A percentile compares a stretch with the other conserved stretches of the same genome.
Conservation (phyloP, 2,888 invertebrate species). For the Dysmachus trigonus region DNA sequence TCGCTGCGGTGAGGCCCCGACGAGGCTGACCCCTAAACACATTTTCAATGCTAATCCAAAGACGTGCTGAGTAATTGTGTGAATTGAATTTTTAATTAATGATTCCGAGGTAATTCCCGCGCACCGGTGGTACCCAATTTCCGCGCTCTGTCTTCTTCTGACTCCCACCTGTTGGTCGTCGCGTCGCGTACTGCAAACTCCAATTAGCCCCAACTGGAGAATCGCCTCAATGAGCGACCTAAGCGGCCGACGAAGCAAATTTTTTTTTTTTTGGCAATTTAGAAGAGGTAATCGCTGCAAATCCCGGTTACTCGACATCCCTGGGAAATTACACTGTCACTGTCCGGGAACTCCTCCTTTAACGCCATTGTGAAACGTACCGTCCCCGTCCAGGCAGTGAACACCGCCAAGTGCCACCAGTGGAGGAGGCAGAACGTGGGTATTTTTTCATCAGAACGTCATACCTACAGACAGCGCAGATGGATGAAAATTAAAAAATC, state of each 20-base stretch:
- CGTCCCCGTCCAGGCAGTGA: not conserved
- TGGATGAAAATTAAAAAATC: slow-evolving; percentile 15
- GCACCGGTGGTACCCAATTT: slow-evolving; percentile 1
- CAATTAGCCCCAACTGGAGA: slow-evolving; percentile 22
- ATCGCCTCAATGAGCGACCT: slow-evolving; percentile 4
- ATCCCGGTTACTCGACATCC: not conserved
- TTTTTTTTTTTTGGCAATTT: slow-evolving; percentile 31
- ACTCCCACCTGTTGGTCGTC: slow-evolving; percentile 4
- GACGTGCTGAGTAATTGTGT: slow-evolving; percentile 45
- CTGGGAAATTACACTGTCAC: not conserved
- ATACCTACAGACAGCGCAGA: not conserved
- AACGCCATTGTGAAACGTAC: not conserved
- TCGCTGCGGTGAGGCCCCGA: not conserved
- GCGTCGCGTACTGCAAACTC: not conserved
- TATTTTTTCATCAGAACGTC: not conserved
- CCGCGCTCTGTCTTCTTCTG: not conserved
- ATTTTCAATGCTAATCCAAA: slow-evolving; percentile 47
- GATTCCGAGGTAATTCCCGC: slow-evolving; percentile 1
- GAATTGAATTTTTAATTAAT: slow-evolving; percentile 44
- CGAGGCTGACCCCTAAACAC: slow-evolving; percentile 47
- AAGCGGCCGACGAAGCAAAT: slow-evolving; percentile 2
- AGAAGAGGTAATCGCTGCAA: slow-evolving; percentile 32
- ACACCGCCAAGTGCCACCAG: not conserved
- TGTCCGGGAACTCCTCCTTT: not conserved
- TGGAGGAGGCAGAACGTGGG: not conserved